Conservation (phyloP, 2,113 vertebrate genomes). For the Gracilinanus agilis region DNA sequence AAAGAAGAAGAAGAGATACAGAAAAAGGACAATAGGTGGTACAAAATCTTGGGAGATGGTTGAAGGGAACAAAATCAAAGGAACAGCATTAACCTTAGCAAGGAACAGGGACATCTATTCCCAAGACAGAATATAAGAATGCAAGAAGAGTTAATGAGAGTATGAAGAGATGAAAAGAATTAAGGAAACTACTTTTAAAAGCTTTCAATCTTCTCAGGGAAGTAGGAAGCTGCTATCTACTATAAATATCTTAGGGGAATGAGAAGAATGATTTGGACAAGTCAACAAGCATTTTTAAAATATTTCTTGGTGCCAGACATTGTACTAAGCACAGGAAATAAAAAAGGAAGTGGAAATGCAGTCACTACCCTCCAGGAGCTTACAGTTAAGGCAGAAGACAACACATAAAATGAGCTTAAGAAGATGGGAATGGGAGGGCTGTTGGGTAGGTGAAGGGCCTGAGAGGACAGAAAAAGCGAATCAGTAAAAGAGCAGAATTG, state of each 20-base stretch:
- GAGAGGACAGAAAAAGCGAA: too few relatives aligned
- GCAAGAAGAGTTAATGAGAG: neutral
- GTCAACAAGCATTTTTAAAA: neutral
- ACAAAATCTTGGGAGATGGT: neutral
- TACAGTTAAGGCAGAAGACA: neutral
- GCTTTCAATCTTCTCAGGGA: neutral
- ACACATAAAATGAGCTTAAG: neutral
- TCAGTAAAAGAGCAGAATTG: neutral
- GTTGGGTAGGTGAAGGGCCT: neutral
- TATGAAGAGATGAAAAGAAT: neutral
- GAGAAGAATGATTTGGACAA: neutral
- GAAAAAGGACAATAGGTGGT: neutral
- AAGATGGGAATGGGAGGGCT: neutral
- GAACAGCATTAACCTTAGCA: neutral
- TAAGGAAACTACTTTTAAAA: neutral
- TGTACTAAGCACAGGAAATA: neutral
- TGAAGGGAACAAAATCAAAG: neutral
- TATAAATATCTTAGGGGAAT: neutral
- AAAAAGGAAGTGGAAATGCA: neutral
- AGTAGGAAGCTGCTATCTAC: neutral
- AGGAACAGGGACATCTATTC: neutral
- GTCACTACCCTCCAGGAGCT: neutral
- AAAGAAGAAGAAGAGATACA: neutral
- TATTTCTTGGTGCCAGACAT: neutral
- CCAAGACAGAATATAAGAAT: neutral